A percentile compares a stretch with the other conserved stretches of the same genome.
Conservation (phyloP, 1,140 invertebrate species). For the Drosophila bipectinata region DNA sequence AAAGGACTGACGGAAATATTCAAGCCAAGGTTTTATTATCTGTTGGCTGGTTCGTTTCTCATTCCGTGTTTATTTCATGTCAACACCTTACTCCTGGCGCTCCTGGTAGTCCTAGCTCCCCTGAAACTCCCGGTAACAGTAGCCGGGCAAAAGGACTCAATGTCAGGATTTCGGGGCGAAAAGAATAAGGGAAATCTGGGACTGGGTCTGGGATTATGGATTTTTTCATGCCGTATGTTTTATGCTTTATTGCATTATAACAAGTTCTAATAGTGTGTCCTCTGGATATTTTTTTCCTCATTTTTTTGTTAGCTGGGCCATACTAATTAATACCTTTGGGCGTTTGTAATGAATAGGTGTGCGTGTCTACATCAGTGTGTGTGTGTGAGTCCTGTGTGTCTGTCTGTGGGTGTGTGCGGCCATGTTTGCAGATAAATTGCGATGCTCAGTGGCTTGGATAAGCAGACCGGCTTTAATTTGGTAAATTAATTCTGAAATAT, state of each 20-base stretch:
- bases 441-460: constrained; percentile 76
- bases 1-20: constrained; percentile 25
- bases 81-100: constrained; percentile 12
- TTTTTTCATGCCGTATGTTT: constrained; percentile 23
- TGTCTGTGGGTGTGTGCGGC: constrained; percentile 32
- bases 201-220: constrained; percentile 32
- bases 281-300: constrained; percentile 11
- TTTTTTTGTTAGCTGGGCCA: constrained; percentile 48
- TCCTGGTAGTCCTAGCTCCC: not conserved
- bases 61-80: constrained; percentile 31
- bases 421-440: constrained; percentile 75
- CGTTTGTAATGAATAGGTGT: constrained; percentile 44
- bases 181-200: constrained; percentile 5
- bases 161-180: constrained; percentile 3
- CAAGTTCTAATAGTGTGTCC: constrained; percentile 57
- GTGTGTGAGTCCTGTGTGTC: constrained; percentile 2
- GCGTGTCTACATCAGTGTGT: constrained; percentile 1
- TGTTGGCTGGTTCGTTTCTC: not conserved
- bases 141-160: constrained; percentile 24
- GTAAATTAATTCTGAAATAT: constrained; percentile 80
- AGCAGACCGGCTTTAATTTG: constrained; percentile 79
- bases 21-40: constrained; percentile 25
- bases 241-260: constrained; percentile 62
- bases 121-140: not conserved
- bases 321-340: constrained; percentile 81